Conservation (phyloP, 2,797 vertebrate species). For the Nannoperca obscura region DNA sequence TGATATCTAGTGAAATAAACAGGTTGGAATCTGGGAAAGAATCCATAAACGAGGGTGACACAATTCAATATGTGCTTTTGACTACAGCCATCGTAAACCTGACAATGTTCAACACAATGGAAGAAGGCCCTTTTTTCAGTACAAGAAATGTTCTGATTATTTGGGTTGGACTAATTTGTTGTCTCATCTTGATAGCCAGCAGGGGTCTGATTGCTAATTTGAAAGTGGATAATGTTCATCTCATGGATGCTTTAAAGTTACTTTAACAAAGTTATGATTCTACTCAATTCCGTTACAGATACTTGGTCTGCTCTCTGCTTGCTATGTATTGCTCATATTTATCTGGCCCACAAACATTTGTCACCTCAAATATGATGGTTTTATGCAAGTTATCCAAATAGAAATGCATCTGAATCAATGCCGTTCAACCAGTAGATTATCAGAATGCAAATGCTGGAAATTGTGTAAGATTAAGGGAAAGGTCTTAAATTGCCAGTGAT, state of each 20-base stretch:
- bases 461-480: background rate
- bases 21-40: background rate
- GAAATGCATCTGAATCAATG: background rate
- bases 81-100: constrained; percentile 11
- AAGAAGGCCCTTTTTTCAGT: background rate
- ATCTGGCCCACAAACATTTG: background rate
- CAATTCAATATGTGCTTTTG: background rate
- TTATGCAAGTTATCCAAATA: background rate
- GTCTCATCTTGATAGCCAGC: constrained; percentile 8
- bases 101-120: background rate
- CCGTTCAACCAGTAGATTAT: background rate
- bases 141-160: background rate
- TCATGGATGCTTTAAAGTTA: too few relatives aligned
- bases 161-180: constrained; percentile 29
- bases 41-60: background rate
- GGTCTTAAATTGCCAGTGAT: background rate
- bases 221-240: background rate
- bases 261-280: too few relatives aligned
- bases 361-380: background rate
- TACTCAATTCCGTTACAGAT: background rate
- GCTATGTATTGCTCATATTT: background rate
- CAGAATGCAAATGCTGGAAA: background rate
- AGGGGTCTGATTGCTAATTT: constrained; percentile 30
- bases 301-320: background rate
- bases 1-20: background rate